Base-by-base conservation (phyloP, 2,113 vertebrate species). In the Oostethus manadensis region DNA sequence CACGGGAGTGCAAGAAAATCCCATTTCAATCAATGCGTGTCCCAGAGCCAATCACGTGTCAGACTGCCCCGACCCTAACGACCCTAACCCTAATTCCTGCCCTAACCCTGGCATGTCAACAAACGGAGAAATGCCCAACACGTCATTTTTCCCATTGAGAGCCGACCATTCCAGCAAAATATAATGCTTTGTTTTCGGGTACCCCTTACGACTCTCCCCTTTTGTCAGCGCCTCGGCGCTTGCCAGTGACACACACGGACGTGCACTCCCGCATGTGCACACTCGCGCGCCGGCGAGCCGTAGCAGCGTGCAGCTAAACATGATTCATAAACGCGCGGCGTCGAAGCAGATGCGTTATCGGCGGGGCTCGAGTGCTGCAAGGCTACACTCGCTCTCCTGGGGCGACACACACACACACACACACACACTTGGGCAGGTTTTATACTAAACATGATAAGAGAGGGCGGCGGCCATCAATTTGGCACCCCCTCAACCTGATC, bases 381-480 rank as follows among this genome's bases (percentile, higher is more conserved):
- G 82, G 84, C 77, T 84, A 80, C 72, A 53, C 60, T 45, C 18
- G 61, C 75, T 78, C 78, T 78, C 74, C 50, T 56, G 74, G 64
- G 73, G 63, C 71, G 47, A 67, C 64, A 55, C 53, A 71, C 56
- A 42, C 53, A 68, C 56, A 64, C 45, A 60, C 54, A 70, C 66
- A 73, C 66, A 74, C 64, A 78, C 60, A 70, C 54, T 60, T 67
- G 74, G 59, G 38, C 58, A 74, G 71, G 66, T 68, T 77, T 62
- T 58, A 69, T 81, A 75, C 85, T 82, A 82, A 80, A 82, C 74
- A 85, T 79, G 86, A 88, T 83, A 88, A 82, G 81, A 84, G 49
- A 84, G 49, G 53, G 61, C 80, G 82, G 74, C 56, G 76, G 75
- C 84, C 89, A 68, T 84, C 83, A 82, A 74, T 76, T 72, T 84